Evolutionary conservation across 2,888 invertebrate genomes (phyloP).

Genomic region (Hirtodrosophila duncani): DNA sequence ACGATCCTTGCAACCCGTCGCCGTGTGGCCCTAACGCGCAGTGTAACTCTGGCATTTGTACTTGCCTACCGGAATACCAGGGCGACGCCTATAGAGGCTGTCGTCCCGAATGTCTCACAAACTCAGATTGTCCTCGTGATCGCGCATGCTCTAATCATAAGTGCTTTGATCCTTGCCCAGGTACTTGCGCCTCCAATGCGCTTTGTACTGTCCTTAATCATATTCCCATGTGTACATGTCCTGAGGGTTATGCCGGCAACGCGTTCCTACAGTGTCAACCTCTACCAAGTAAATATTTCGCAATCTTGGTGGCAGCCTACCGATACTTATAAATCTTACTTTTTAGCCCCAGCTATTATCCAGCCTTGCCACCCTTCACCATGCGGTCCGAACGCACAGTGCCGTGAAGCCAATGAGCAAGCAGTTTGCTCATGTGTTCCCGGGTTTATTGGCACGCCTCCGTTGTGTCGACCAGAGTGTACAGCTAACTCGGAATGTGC

Average conservation of each 20-base stretch:
- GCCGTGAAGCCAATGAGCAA: constrained; percentile 84
- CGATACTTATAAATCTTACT: constrained; percentile 1
- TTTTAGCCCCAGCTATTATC: constrained; percentile 74
- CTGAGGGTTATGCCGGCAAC: constrained; percentile 85
- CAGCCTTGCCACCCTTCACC: constrained; percentile 82
- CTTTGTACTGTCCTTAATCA: constrained; percentile 87
- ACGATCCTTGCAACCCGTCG: constrained; percentile 85
- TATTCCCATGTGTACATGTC: constrained; percentile 87
- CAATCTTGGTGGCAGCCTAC: not conserved
- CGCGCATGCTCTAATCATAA: constrained; percentile 86
- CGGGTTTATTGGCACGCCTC: constrained; percentile 84
- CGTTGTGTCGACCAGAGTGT: constrained; percentile 88
- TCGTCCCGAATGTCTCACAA: constrained; percentile 89
- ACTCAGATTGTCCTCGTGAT: constrained; percentile 84
- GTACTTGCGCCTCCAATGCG: constrained; percentile 87
- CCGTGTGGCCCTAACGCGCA: constrained; percentile 88
- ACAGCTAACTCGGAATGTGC: constrained; percentile 84
- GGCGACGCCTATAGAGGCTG: constrained; percentile 89
- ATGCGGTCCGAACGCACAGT: constrained; percentile 88
- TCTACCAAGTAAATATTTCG: constrained; percentile 74
- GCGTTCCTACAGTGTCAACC: constrained; percentile 82
- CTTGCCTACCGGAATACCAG: constrained; percentile 81
- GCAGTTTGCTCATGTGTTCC: constrained; percentile 85
- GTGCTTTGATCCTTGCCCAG: constrained; percentile 88
- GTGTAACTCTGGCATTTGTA: constrained; percentile 78